Evolutionary conservation across 2,888 invertebrate species (phyloP).

Genomic region (Hydraecia micacea): DNA sequence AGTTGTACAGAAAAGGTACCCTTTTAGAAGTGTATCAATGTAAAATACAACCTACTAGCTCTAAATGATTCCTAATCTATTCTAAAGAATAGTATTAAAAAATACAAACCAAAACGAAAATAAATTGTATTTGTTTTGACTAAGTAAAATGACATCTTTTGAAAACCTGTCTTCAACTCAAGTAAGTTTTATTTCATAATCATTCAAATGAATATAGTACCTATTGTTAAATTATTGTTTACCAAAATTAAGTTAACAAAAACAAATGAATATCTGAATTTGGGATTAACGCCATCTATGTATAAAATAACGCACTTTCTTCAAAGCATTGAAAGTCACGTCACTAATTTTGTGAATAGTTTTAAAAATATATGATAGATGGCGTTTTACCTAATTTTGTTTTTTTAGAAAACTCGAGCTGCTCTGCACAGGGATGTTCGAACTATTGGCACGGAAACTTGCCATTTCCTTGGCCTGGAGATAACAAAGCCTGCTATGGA

Average conservation of each 20-base stretch:
- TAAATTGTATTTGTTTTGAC: conserved; percentile 20
- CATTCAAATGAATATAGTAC: background rate
- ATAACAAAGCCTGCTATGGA: conserved; percentile 90
- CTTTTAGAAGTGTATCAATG: background rate
- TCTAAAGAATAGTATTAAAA: background rate
- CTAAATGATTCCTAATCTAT: too few relatives aligned
- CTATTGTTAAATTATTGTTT: background rate
- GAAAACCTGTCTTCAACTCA: conserved; percentile 76
- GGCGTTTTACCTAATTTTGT: conserved; percentile 50
- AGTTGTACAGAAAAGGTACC: background rate
- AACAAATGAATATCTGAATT: background rate
- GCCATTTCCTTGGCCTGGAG: conserved; percentile 85
- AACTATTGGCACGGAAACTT: conserved; percentile 90
- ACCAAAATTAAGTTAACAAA: background rate
- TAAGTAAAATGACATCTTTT: conserved; percentile 72
- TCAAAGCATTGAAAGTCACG: background rate
- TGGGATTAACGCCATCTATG: conserved; percentile 33
- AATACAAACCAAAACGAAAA: background rate
- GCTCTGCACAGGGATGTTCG: conserved; percentile 89
- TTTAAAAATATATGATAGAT: conserved; percentile 60
- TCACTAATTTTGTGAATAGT: conserved; percentile 19
- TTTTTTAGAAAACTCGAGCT: conserved; percentile 89
- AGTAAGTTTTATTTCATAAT: conserved; percentile 67
- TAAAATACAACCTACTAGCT: background rate
- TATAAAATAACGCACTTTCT: background rate